A percentile compares a stretch with the other conserved stretches of the same genome.
Evolutionary conservation across 2,797 vertebrate genomes (phyloP).

Genomic region (Periophthalmus magnuspinnatus): DNA sequence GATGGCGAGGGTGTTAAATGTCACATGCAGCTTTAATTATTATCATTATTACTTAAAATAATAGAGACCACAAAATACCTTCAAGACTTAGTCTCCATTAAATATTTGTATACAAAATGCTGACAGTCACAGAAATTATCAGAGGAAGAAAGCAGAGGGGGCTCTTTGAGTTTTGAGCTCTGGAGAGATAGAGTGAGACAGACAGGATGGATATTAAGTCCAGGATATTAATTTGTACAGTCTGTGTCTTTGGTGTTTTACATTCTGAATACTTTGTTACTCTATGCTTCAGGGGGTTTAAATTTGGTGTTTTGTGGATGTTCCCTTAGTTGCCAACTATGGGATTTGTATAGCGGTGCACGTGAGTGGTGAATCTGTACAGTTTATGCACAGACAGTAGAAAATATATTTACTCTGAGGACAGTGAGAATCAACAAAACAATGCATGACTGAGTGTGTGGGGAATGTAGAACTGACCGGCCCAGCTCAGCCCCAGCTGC

Average conservation of each 20-base stretch:
- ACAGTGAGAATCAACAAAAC: neutral
- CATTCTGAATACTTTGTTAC: neutral
- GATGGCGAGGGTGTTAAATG: no score
- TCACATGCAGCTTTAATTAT: no score
- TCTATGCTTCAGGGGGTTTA: neutral
- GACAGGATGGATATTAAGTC: no score
- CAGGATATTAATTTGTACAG: no score
- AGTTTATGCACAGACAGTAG: neutral
- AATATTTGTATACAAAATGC: no score
- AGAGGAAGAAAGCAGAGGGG: no score
- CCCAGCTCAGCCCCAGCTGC: conserved; percentile 96
- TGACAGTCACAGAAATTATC: no score
- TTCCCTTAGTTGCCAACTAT: neutral
- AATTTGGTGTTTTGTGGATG: neutral
- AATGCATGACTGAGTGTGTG: neutral
- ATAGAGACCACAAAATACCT: no score
- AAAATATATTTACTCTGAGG: neutral
- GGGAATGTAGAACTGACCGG: conserved; percentile 78
- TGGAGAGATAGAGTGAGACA: neutral
- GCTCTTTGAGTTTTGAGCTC: neutral
- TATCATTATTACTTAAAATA: no score
- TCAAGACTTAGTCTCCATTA: no score
- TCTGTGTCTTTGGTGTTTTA: neutral
- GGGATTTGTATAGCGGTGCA: no score
- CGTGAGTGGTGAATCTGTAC: neutral